phyloP scores from a whole-genome alignment of 2,888 invertebrate species.

The Gastrophysa polygoni region DNA sequence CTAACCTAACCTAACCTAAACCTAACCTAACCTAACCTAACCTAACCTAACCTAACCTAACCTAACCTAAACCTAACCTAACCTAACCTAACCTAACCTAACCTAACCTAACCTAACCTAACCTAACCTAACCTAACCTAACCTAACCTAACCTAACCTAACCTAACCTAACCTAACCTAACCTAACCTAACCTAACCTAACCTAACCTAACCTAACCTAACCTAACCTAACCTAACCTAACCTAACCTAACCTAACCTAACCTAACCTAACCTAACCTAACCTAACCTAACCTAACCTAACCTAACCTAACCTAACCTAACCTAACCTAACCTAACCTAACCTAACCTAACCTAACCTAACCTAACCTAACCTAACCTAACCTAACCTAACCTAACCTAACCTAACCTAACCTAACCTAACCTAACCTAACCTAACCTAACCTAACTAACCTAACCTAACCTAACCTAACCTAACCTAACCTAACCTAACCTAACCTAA shows the following conservation, averaged over 20 bases:
- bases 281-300: background rate
- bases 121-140: too few species aligned
- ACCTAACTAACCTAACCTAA: constrained; percentile 1
- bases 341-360: constrained; percentile 15
- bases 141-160: too few species aligned
- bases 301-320: background rate
- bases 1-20: too few species aligned
- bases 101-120: too few species aligned
- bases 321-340: background rate
- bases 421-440: constrained; percentile 3
- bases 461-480: constrained; percentile 11
- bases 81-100: too few species aligned
- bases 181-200: too few species aligned
- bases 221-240: too few species aligned
- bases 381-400: background rate
- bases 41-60: too few species aligned
- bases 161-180: too few species aligned
- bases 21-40: too few species aligned
- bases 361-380: constrained; percentile 8
- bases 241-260: background rate
- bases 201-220: too few species aligned
- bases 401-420: background rate
- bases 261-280: background rate
- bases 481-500: constrained; percentile 9
- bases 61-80: too few species aligned